Evolutionary conservation across 1,140 invertebrate species (phyloP).

Genomic region (Drosophila ananassae): DNA sequence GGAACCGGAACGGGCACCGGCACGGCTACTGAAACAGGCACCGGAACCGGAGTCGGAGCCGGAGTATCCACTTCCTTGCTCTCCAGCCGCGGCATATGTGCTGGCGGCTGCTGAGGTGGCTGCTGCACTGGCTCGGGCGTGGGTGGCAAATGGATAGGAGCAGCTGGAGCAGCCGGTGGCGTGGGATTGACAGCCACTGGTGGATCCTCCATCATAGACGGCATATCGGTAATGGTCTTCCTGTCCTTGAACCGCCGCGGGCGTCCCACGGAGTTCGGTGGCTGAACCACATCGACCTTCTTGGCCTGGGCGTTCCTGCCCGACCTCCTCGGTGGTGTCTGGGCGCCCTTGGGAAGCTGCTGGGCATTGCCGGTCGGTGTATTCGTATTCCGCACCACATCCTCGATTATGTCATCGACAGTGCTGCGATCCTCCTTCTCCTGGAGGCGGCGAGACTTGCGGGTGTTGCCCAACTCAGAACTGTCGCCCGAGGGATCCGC

Average conservation of each 20-base stretch:
- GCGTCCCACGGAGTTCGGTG: constrained; percentile 86
- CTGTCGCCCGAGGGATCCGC: constrained; percentile 83
- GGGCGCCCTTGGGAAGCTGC: constrained; percentile 73
- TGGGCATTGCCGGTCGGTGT: constrained; percentile 76
- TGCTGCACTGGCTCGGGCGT: neutral
- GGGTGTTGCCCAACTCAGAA: constrained; percentile 88
- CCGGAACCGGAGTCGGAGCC: neutral
- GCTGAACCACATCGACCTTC: constrained; percentile 41
- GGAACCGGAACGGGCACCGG: constrained; percentile 17
- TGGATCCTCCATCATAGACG: constrained; percentile 86
- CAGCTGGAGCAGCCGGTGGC: neutral
- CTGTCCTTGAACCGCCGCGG: constrained; percentile 86
- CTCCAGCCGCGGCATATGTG: constrained; percentile 43
- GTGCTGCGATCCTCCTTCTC: constrained; percentile 91
- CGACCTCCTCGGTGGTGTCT: constrained; percentile 72
- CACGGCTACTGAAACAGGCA: neutral
- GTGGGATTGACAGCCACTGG: constrained; percentile 8
- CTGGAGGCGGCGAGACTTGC: constrained; percentile 91
- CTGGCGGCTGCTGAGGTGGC: constrained; percentile 2
- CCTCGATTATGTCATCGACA: constrained; percentile 94
- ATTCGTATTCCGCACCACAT: constrained; percentile 90
- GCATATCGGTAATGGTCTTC: constrained; percentile 86
- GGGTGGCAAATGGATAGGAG: constrained; percentile 2
- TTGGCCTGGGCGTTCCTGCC: constrained; percentile 68
- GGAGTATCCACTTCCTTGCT: constrained; percentile 27